Evolutionary conservation across 2,113 vertebrate genomes (phyloP).

Genomic region (Marmota flaviventris): DNA sequence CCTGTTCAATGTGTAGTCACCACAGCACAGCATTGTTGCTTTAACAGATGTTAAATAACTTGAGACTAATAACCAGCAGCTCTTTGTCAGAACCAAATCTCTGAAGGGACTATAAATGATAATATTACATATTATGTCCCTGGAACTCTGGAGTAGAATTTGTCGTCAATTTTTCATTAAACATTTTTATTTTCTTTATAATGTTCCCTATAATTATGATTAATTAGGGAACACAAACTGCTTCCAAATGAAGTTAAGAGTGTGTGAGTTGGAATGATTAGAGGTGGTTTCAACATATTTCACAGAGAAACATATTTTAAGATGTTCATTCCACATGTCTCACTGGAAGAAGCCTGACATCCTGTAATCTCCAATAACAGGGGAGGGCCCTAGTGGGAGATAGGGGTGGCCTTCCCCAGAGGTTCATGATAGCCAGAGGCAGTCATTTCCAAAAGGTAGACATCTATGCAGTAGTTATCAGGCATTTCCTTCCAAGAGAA

Average conservation of each 20-base stretch:
- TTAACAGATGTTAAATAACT: constrained; percentile 9
- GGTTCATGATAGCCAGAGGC: background rate
- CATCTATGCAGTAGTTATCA: background rate
- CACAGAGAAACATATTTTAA: background rate
- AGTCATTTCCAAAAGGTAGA: background rate
- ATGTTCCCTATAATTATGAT: background rate
- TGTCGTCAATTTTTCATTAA: constrained; percentile 33
- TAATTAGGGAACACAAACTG: background rate
- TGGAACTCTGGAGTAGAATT: background rate
- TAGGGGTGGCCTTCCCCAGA: background rate
- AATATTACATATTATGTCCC: background rate
- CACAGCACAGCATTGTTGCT: background rate
- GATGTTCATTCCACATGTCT: background rate
- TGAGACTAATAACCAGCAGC: background rate
- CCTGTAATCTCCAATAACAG: background rate
- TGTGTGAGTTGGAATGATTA: background rate
- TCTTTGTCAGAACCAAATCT: background rate
- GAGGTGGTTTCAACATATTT: constrained; percentile 1
- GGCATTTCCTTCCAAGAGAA: background rate
- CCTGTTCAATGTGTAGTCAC: background rate
- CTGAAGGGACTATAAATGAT: background rate
- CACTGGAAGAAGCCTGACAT: background rate
- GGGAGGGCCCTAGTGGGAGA: background rate
- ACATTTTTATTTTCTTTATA: background rate
- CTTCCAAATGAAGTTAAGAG: background rate